Evolutionary conservation across 2,113 vertebrate species (phyloP).

Genomic region (Benitochromis conjunctus): DNA sequence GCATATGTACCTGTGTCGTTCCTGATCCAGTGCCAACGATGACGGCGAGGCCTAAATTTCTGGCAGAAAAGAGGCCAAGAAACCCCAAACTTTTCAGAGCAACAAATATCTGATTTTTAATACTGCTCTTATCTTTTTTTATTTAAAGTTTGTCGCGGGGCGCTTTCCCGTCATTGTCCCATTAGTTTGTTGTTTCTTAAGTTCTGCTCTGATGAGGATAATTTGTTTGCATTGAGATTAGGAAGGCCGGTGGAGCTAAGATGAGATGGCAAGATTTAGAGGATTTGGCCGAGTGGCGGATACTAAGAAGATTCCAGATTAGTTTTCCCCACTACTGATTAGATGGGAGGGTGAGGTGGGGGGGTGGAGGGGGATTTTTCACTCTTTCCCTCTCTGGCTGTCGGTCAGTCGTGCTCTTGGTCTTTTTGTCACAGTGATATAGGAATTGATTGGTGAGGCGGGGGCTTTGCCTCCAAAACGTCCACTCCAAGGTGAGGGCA

Average conservation of each 20-base stretch:
- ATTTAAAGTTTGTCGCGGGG: neutral
- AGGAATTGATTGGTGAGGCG: neutral
- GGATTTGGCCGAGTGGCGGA: slow-evolving; percentile 69
- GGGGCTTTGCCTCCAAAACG: slow-evolving; percentile 31
- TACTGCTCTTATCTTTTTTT: neutral
- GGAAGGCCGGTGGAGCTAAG: slow-evolving; percentile 68
- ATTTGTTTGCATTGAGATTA: slow-evolving; percentile 75
- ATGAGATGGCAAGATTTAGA: slow-evolving; percentile 77
- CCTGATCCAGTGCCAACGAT: neutral
- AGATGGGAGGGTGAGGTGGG: slow-evolving; percentile 35
- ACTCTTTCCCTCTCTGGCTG: slow-evolving; percentile 11
- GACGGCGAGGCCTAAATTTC: neutral
- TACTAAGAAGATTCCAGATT: slow-evolving; percentile 75
- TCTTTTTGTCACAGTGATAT: slow-evolving; percentile 12
- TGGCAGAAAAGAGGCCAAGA: neutral
- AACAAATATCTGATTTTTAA: neutral
- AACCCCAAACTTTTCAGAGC: neutral
- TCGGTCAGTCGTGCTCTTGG: slow-evolving; percentile 9
- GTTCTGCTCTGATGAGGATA: slow-evolving; percentile 69
- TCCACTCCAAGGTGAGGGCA: slow-evolving; percentile 9
- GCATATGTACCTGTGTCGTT: slow-evolving; percentile 19
- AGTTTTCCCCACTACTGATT: slow-evolving; percentile 70
- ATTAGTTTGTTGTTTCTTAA: slow-evolving; percentile 26
- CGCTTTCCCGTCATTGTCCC: neutral
- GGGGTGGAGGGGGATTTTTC: neutral